Conservation (phyloP, 2,113 vertebrate species). For the Micronycteris hirsuta region DNA sequence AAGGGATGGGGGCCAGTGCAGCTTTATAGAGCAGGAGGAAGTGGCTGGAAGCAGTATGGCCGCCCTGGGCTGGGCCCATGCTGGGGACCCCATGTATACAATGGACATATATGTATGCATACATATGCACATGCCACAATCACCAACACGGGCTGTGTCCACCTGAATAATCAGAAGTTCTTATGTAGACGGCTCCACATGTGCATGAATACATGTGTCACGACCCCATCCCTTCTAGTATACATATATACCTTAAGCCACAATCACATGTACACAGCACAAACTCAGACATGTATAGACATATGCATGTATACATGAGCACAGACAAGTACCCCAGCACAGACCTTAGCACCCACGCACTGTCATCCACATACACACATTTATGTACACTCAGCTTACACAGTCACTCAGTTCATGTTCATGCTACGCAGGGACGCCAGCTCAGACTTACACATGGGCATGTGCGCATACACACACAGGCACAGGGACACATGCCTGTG, state of each 20-base stretch:
- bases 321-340: neutral
- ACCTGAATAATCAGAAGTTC: neutral
- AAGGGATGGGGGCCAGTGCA: too few species aligned
- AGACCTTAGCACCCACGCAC: neutral
- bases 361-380: fast-evolving
- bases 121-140: neutral
- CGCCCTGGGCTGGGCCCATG: neutral
- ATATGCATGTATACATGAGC: neutral
- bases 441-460: neutral
- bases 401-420: neutral
- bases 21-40: neutral
- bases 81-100: too few species aligned
- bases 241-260: neutral
- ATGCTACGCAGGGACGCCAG: neutral
- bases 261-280: neutral
- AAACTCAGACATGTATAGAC: neutral
- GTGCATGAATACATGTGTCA: neutral
- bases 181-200: neutral
- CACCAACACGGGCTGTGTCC: neutral
- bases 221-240: neutral
- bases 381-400: neutral
- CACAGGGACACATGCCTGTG: too few species aligned
- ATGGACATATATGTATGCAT: neutral
- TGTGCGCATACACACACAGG: neutral
- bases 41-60: neutral